Conservation (phyloP, 2,113 vertebrate genomes). For the Cranoglanis bouderius region DNA sequence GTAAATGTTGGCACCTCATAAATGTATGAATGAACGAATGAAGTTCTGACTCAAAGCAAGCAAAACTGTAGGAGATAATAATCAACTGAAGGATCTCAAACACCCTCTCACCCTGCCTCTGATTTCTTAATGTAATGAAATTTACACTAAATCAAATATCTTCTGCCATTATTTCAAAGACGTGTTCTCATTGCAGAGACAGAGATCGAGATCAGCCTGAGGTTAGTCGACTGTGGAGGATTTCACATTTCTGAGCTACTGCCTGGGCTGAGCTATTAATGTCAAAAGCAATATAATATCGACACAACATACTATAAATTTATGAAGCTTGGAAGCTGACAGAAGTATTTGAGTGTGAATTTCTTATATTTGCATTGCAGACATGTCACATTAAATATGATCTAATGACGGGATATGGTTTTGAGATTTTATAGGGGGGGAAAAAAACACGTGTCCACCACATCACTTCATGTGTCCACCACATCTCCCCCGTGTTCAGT, state of each 20-base stretch:
- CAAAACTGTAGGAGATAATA: slow-evolving; percentile 39
- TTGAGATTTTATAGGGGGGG: no score
- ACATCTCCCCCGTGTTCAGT: background rate
- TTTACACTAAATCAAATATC: slow-evolving; percentile 32
- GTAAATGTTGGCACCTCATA: background rate
- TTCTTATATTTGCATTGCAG: background rate
- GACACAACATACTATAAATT: background rate
- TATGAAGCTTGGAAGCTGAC: background rate
- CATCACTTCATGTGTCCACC: background rate
- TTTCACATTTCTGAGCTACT: slow-evolving; percentile 44
- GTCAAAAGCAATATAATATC: slow-evolving; percentile 34
- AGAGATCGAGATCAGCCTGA: slow-evolving; percentile 11
- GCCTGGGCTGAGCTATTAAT: slow-evolving; percentile 48
- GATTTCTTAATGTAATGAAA: background rate
- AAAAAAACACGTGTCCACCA: background rate
- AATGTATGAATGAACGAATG: background rate
- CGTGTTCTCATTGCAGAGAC: background rate
- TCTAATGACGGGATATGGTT: background rate
- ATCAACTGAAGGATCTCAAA: slow-evolving; percentile 44
- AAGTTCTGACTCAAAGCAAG: slow-evolving; percentile 39
- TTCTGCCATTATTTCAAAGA: slow-evolving; percentile 26
- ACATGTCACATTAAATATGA: background rate
- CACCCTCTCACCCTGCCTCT: background rate
- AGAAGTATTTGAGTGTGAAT: background rate
- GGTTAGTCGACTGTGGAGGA: background rate